A percentile compares a stretch with the other conserved stretches of the same genome.
Evolutionary conservation across 2,113 vertebrate genomes (phyloP).

Genomic region (Dissostichus mawsoni): DNA sequence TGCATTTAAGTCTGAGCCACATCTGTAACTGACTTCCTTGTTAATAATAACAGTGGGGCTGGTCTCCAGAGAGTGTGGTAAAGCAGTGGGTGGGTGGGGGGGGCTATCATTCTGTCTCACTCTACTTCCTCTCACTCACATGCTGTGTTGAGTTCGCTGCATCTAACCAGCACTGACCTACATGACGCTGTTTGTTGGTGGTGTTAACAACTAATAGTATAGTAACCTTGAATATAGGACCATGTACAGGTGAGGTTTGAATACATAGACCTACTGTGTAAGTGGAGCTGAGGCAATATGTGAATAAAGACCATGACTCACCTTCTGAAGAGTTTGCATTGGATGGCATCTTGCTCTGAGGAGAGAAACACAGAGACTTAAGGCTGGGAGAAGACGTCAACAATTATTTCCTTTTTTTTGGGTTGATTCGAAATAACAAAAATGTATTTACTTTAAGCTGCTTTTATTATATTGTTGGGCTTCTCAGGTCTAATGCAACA

Average conservation of each 20-base stretch:
- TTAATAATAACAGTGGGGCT: conserved; percentile 27
- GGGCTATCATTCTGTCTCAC: conserved; percentile 7
- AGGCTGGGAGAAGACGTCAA: background rate
- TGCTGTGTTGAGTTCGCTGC: background rate
- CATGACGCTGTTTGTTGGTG: background rate
- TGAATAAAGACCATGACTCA: conserved; percentile 42
- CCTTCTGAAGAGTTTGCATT: conserved; percentile 49
- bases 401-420: background rate
- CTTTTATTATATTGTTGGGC: background rate
- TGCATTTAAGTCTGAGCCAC: background rate
- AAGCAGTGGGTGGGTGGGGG: conserved; percentile 5
- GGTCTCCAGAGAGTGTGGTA: background rate
- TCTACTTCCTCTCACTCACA: conserved; percentile 31
- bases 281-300: background rate
- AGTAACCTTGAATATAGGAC: background rate
- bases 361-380: conserved; percentile 35
- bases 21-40: conserved; percentile 40
- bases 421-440: too few species aligned
- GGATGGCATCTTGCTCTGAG: conserved; percentile 59
- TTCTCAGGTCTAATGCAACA: background rate
- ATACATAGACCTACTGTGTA: too few species aligned
- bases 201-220: too few species aligned
- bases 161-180: background rate
- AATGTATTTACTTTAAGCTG: background rate
- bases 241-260: background rate